Evolutionary conservation across 2,797 vertebrate species (phyloP).

Genomic region (Aulostomus chinensis): DNA sequence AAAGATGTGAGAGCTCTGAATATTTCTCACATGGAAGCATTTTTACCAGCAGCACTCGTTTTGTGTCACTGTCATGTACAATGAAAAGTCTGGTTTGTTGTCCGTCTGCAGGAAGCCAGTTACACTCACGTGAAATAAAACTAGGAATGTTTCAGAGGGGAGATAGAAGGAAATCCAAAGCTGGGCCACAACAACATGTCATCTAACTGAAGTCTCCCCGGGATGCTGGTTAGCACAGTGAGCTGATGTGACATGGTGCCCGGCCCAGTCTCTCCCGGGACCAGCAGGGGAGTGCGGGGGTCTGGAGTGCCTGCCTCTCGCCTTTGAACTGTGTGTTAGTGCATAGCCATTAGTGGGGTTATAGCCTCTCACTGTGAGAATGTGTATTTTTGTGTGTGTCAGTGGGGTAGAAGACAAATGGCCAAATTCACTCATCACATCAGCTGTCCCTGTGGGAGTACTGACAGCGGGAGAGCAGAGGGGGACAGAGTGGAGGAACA

Average conservation of each 20-base stretch:
- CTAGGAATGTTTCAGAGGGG: conserved; percentile 23
- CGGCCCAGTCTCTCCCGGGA: conserved; percentile 38
- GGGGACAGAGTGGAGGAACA: conserved; percentile 24
- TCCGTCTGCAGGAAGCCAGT: conserved; percentile 26
- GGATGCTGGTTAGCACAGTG: conserved; percentile 27
- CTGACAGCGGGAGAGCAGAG: conserved; percentile 42
- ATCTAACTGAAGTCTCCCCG: conserved; percentile 36
- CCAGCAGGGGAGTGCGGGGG: conserved; percentile 38
- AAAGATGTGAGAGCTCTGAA: too few species aligned
- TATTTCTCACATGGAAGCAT: too few species aligned
- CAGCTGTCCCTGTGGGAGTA: conserved; percentile 63
- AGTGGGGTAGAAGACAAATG: conserved; percentile 74
- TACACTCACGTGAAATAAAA: conserved; percentile 43
- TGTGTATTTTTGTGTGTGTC: conserved; percentile 57
- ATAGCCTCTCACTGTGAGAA: conserved; percentile 31
- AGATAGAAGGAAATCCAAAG: conserved; percentile 25
- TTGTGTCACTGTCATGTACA: conserved; percentile 13
- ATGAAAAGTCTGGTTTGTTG: conserved; percentile 39
- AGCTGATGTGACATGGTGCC: conserved; percentile 57
- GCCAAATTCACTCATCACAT: conserved; percentile 81
- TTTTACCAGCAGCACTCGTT: conserved; percentile 9
- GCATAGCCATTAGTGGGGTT: conserved; percentile 19
- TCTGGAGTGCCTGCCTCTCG: conserved; percentile 50
- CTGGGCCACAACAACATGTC: conserved; percentile 12
- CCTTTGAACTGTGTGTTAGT: conserved; percentile 68